Conservation (phyloP, 1,140 invertebrate species). For the Diuraphis noxia region DNA sequence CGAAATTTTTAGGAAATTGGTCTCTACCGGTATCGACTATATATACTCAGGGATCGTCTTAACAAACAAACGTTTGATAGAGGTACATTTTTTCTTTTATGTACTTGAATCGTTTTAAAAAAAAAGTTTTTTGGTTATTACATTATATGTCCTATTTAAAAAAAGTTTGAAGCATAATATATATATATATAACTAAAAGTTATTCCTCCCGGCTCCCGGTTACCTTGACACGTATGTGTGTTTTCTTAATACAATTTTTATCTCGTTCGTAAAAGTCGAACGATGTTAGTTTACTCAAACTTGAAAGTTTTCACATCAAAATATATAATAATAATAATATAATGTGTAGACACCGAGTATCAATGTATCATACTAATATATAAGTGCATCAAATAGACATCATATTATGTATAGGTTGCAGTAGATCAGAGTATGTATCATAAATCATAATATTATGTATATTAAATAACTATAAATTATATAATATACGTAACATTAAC, state of each 20-base stretch:
- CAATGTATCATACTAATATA: neutral
- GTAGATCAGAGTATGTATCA: neutral
- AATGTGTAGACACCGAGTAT: neutral
- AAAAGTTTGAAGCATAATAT: neutral
- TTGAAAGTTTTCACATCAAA: conserved; percentile 24
- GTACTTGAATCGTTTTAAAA: neutral
- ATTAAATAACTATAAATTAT: neutral
- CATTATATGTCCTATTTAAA: neutral
- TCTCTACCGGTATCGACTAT: neutral
- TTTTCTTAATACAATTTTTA: conserved; percentile 11
- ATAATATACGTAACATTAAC: neutral
- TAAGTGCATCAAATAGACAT: neutral
- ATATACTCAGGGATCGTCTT: neutral
- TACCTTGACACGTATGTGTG: neutral
- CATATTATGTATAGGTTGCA: neutral
- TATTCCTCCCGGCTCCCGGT: neutral
- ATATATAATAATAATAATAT: conserved; percentile 10
- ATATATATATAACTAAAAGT: conserved; percentile 2
- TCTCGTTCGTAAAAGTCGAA: neutral
- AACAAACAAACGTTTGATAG: neutral
- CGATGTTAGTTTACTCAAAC: neutral
- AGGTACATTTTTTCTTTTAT: neutral
- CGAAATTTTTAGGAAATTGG: neutral
- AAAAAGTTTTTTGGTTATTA: conserved; percentile 6
- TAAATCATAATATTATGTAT: neutral